Evolutionary conservation across 2,797 vertebrate species (phyloP).

Genomic region (Acanthurus tractus): DNA sequence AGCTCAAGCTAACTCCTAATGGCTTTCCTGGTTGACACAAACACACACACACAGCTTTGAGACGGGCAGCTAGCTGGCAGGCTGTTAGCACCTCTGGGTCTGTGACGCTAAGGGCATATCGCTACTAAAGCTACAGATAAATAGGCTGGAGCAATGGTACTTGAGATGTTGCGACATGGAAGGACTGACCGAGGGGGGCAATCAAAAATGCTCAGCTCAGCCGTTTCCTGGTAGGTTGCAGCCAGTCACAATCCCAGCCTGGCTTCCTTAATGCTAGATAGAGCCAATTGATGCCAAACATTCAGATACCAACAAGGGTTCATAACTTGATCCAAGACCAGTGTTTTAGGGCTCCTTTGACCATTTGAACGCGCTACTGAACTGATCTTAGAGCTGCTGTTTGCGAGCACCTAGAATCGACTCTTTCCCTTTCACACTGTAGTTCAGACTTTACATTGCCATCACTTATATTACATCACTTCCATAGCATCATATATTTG

Average conservation of each 20-base stretch:
- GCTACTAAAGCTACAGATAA: constrained; percentile 49
- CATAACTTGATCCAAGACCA: constrained; percentile 51
- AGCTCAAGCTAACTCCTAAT: constrained; percentile 66
- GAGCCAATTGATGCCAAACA: constrained; percentile 43
- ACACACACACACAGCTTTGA: constrained; percentile 47
- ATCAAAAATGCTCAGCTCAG: constrained; percentile 3
- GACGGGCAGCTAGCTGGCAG: constrained; percentile 47
- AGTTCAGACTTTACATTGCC: constrained; percentile 80
- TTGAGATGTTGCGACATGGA: constrained; percentile 56
- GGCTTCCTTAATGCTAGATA: constrained; percentile 28
- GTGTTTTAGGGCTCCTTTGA: constrained; percentile 59
- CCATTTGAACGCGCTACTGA: constrained; percentile 31
- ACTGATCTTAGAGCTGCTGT: constrained; percentile 73
- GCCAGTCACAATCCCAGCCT: constrained; percentile 35
- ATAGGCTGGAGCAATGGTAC: constrained; percentile 36
- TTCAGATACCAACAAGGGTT: constrained; percentile 37
- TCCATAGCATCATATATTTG: constrained; percentile 83
- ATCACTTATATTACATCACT: constrained; percentile 84
- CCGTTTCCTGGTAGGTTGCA: constrained; percentile 35
- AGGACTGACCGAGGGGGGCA: constrained; percentile 16
- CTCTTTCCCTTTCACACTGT: constrained; percentile 69
- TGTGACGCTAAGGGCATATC: constrained; percentile 25
- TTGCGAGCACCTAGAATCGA: constrained; percentile 65
- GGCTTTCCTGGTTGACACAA: constrained; percentile 60
- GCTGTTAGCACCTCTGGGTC: constrained; percentile 66